Conservation (phyloP, 2,113 vertebrate species). For the Dromiciops gliroides region DNA sequence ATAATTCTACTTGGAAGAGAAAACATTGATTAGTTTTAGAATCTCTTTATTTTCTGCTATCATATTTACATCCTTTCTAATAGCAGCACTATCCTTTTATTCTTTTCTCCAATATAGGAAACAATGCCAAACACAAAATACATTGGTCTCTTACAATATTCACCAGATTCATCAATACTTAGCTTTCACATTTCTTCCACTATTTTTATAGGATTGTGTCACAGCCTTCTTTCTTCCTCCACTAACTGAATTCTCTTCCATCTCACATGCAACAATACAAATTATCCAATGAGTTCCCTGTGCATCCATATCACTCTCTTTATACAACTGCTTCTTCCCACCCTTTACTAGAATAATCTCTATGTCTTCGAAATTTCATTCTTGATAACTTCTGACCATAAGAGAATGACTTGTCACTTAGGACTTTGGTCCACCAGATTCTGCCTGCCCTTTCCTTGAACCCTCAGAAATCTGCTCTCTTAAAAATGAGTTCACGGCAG, state of each 20-base stretch:
- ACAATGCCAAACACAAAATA: neutral
- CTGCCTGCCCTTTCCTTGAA: neutral
- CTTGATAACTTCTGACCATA: neutral
- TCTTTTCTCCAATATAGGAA: neutral
- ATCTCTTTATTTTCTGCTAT: neutral
- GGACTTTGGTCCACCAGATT: neutral
- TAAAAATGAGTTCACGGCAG: neutral
- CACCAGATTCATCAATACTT: neutral
- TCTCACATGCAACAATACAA: neutral
- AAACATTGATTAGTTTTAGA: neutral
- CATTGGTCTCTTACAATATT: neutral
- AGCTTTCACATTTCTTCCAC: neutral
- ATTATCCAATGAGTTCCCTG: neutral
- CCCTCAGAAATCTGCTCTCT: neutral
- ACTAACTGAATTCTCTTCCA: neutral
- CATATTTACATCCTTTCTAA: neutral
- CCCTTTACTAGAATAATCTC: neutral
- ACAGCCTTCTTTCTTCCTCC: neutral
- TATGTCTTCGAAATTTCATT: neutral
- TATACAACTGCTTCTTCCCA: neutral
- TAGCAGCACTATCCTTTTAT: neutral
- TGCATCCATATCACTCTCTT: neutral
- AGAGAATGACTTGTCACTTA: neutral
- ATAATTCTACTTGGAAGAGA: neutral
- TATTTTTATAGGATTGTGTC: neutral